Evolutionary conservation across 2,113 vertebrate genomes (phyloP).

Genomic region (Otis tarda): DNA sequence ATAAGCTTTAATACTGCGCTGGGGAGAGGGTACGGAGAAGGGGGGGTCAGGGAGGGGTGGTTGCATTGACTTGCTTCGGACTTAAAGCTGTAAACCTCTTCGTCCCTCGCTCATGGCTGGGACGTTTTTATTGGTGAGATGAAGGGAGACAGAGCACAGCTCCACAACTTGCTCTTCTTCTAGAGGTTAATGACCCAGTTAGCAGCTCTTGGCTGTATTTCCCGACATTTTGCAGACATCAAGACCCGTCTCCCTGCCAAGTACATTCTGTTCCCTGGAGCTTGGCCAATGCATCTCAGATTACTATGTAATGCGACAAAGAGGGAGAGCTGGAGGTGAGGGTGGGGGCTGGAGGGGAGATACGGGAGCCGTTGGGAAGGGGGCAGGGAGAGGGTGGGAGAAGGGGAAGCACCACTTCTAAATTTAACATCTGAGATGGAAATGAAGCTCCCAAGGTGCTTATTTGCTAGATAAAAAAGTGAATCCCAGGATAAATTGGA

Average conservation of each 20-base stretch:
- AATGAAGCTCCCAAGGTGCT: slow-evolving; percentile 56
- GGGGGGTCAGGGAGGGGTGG: slow-evolving; percentile 28
- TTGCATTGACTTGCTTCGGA: slow-evolving; percentile 72
- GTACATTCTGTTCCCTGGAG: slow-evolving; percentile 88
- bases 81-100: slow-evolving; percentile 71
- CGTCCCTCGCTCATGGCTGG: slow-evolving; percentile 61
- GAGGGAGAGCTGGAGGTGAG: slow-evolving; percentile 78
- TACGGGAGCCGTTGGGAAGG: slow-evolving; percentile 23
- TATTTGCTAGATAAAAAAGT: slow-evolving; percentile 29
- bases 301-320: slow-evolving; percentile 85
- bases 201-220: slow-evolving; percentile 85
- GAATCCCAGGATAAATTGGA: slow-evolving; percentile 52
- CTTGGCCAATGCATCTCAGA: slow-evolving; percentile 80
- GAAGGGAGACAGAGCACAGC: slow-evolving; percentile 77
- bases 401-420: slow-evolving; percentile 64
- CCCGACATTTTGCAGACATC: slow-evolving; percentile 87
- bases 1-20: not conserved
- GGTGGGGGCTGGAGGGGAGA: slow-evolving; percentile 59
- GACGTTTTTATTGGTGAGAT: slow-evolving; percentile 78
- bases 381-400: slow-evolving; percentile 28
- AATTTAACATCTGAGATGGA: slow-evolving; percentile 63
- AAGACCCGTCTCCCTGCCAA: slow-evolving; percentile 81
- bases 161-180: slow-evolving; percentile 78
- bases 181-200: slow-evolving; percentile 87
- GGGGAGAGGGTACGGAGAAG: not conserved